Evolutionary conservation across 2,113 vertebrate species (phyloP), one percentile per base, ranked within the genome.

Genomic region (Ophthalmolycus amberensis): DNA sequence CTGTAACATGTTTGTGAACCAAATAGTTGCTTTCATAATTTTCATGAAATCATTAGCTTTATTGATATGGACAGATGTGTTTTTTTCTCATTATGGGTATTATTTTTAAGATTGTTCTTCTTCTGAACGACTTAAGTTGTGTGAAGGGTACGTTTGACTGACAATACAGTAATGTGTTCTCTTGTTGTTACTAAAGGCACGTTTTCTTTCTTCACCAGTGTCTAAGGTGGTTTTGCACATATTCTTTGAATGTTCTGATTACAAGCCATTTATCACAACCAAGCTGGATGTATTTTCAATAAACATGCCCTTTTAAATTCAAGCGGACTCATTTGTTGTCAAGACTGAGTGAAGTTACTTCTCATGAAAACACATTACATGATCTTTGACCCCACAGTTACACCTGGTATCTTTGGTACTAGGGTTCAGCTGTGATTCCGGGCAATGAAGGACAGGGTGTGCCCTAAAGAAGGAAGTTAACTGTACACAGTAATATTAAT

Each of bases 241-340:
- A 34, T 81, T 71, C 52, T 79, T 85, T 90, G 85, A 90, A 90
- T 93, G 85, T 91, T 84, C 66, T 77, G 75, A 89, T 88, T 79
- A 88, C 83, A 90, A 91, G 86, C 88, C 86, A 88, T 91, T 91
- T 79, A 92, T 87, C 89, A 88, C 68, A 87, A 84, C 79, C 77
- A 79, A 83, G 79, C 80, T 84, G 79, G 73, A 93, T 82, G 79
- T 87, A 85, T 91, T 83, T 90, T 90, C 75, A 94, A 92, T 92
- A 93, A 94, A 93, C 68, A 82, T 83, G 69, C 73, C 65, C 68
- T 69, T 71, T 82, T 58, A 80, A 87, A 87, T 83, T 63, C 50
- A 77, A 50, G 32, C 9, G 7, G 7, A n/a, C 6, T 70, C 16
- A 8, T 56, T 48, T 25, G 34, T 34, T 34, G 32, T 34, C 32